Conservation (phyloP, 2,113 vertebrate species). For the Eolophus roseicapilla region DNA sequence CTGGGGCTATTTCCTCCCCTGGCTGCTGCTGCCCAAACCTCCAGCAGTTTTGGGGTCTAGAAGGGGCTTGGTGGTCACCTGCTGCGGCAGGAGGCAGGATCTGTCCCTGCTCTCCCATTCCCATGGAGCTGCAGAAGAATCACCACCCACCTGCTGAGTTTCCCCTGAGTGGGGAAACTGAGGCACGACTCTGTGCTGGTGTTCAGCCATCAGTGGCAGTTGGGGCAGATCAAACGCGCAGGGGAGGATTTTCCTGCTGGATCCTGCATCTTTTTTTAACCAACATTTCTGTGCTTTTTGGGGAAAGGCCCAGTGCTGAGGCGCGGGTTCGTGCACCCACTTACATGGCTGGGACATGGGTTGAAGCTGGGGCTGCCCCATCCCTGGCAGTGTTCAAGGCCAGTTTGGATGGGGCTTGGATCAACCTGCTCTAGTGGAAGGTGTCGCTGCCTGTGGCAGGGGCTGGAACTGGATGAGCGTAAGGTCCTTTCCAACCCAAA, state of each 20-base stretch:
- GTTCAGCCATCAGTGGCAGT: accelerated
- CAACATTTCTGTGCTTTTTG: neutral
- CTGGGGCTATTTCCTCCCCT: neutral
- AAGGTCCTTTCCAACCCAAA: neutral
- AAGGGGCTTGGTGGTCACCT: neutral
- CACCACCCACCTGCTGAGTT: accelerated
- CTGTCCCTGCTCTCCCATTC: neutral
- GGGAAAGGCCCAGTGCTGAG: accelerated
- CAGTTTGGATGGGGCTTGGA: neutral
- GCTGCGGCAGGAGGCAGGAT: too few relatives aligned
- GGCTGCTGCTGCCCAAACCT: neutral
- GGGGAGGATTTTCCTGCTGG: neutral
- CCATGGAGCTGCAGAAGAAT: accelerated
- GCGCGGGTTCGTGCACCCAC: neutral
- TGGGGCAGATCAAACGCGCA: accelerated
- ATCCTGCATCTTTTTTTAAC: neutral
- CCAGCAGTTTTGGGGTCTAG: neutral
- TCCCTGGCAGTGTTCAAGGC: neutral
- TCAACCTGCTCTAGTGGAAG: neutral
- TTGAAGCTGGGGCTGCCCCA: neutral
- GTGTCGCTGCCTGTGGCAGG: neutral
- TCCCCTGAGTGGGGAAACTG: neutral
- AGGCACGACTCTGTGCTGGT: neutral
- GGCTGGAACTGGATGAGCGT: neutral
- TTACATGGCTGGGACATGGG: neutral